phyloP scores from a whole-genome alignment of 2,113 vertebrate genomes.

The Pterophyllum scalare region DNA sequence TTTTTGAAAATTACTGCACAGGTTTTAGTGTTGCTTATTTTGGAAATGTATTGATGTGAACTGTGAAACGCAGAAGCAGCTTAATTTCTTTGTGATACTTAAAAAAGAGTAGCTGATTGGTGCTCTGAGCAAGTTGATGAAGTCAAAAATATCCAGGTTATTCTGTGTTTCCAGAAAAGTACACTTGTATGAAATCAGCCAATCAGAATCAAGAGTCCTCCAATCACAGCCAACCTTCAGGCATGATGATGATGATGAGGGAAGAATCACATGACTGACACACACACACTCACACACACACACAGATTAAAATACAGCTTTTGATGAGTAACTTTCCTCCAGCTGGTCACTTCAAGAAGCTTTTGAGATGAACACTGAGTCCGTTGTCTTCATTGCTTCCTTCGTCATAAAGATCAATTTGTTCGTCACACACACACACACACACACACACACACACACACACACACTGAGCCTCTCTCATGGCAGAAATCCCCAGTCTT shows the following conservation, averaged over 20 bases:
- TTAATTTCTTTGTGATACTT: neutral
- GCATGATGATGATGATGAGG: neutral
- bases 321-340: constrained; percentile 15
- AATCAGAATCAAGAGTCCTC: neutral
- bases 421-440: constrained; percentile 9
- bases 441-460: neutral
- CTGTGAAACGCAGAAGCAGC: neutral
- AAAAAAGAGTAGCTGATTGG: neutral
- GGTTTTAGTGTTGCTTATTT: neutral
- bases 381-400: constrained; percentile 37
- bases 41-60: neutral
- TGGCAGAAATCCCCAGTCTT: neutral
- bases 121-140: neutral
- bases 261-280: neutral
- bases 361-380: constrained; percentile 40
- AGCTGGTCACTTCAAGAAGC: constrained; percentile 1
- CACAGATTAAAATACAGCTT: constrained; percentile 2
- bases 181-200: neutral
- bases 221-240: neutral
- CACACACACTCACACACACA: neutral
- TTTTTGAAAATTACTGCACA: neutral
- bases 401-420: constrained; percentile 54
- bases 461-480: too few species aligned
- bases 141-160: too few species aligned
- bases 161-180: neutral